Percentiles rank a stretch among this genome's conserved stretches.
Conservation (phyloP, 1,140 invertebrate species). For the Lysiphlebus fabarum region DNA sequence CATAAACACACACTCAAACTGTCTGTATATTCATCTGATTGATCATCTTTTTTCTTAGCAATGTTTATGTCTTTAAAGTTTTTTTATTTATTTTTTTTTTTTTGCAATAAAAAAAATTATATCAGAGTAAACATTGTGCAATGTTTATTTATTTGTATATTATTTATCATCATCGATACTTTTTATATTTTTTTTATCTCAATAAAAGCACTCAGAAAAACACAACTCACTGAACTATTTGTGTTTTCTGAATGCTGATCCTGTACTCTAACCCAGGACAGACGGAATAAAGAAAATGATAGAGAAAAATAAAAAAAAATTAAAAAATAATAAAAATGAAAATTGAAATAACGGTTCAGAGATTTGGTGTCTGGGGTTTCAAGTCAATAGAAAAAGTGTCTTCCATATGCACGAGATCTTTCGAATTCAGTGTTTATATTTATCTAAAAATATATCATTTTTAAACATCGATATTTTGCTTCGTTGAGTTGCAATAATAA, state of each 20-base stretch:
- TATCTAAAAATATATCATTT: slow-evolving; percentile 3
- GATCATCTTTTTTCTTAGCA: too few relatives aligned
- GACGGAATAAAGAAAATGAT: background rate
- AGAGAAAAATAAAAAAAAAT: slow-evolving; percentile 6
- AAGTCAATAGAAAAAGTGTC: slow-evolving; percentile 5
- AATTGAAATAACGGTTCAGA: slow-evolving; percentile 1
- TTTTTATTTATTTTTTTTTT: too few relatives aligned
- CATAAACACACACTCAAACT: too few relatives aligned
- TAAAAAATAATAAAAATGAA: slow-evolving; percentile 4
- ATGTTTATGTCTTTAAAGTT: too few relatives aligned
- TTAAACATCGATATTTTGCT: slow-evolving; percentile 6
- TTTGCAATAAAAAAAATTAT: too few relatives aligned
- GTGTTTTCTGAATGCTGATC: slow-evolving; percentile 13
- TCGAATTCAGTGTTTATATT: slow-evolving; percentile 1
- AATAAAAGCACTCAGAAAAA: too few relatives aligned
- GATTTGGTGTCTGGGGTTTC: background rate
- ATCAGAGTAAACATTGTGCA: too few relatives aligned
- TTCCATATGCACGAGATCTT: slow-evolving; percentile 22
- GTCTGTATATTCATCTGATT: too few relatives aligned
- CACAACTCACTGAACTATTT: background rate
- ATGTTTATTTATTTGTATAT: too few relatives aligned
- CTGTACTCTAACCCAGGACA: slow-evolving; percentile 5
- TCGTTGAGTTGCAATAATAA: slow-evolving; percentile 8
- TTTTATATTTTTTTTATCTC: too few relatives aligned
- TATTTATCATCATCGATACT: too few relatives aligned